Evolutionary conservation across 1,140 invertebrate species (phyloP).

Genomic region (Danaus melanippus): DNA sequence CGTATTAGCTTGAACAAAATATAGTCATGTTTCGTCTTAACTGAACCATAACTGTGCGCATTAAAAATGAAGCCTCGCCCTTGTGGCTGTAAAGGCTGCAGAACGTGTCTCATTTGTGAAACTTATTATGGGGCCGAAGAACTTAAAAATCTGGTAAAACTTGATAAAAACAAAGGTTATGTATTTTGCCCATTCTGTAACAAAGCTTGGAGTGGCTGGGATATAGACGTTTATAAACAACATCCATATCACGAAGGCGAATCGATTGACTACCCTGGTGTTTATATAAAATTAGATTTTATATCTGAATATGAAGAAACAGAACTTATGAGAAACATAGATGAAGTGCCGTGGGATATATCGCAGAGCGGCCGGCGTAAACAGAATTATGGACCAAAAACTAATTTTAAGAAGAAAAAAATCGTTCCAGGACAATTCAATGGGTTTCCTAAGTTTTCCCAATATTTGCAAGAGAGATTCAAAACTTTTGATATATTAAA

Average conservation of each 20-base stretch:
- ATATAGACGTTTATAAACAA: conserved; percentile 71
- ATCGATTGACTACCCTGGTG: conserved; percentile 77
- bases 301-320: conserved; percentile 81
- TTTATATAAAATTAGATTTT: conserved; percentile 84
- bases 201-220: conserved; percentile 82
- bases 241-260: conserved; percentile 79
- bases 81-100: conserved; percentile 94
- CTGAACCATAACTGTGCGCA: background rate
- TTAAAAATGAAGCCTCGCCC: conserved; percentile 72
- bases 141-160: conserved; percentile 35
- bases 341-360: conserved; percentile 87
- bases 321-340: conserved; percentile 79
- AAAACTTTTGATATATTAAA: conserved; percentile 74
- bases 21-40: background rate
- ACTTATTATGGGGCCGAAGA: conserved; percentile 76
- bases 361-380: conserved; percentile 97
- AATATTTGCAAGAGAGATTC: conserved; percentile 89
- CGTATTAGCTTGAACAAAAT: too few species aligned
- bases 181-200: conserved; percentile 85
- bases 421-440: conserved; percentile 84
- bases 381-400: conserved; percentile 98
- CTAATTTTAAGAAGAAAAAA: conserved; percentile 97
- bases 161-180: conserved; percentile 74
- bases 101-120: conserved; percentile 91
- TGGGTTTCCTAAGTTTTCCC: conserved; percentile 89